These are phyloP conservation scores for Synchiropus splendidus DNA, from an alignment of 2,113 vertebrate genomes.

Conservation along the genomic window DNA sequence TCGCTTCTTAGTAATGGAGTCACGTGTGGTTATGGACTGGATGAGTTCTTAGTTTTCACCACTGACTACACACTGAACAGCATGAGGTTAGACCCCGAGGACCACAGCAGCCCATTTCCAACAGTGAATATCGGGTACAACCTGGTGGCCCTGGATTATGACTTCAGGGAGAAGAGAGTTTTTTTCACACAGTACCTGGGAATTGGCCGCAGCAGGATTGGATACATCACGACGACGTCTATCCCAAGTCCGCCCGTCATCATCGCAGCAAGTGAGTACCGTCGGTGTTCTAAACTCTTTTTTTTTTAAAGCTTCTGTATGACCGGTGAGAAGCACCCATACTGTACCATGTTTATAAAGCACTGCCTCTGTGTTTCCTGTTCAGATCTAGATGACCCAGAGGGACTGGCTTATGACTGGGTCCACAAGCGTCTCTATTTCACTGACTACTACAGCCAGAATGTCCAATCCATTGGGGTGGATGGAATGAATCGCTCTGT, in stretches of 20 bases:
- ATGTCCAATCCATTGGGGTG: conserved; percentile 76
- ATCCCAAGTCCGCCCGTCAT: conserved; percentile 56
- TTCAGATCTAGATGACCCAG: conserved; percentile 73
- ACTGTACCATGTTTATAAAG: no score
- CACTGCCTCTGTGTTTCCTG: conserved; percentile 5
- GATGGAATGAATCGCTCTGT: conserved; percentile 76
- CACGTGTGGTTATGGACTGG: conserved; percentile 73
- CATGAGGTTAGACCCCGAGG: conserved; percentile 72
- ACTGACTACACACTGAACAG: conserved; percentile 76
- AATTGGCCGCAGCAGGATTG: conserved; percentile 71
- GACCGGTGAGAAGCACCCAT: no score
- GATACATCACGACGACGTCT: conserved; percentile 69
- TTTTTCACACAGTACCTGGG: conserved; percentile 75
- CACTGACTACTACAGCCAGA: conserved; percentile 75
- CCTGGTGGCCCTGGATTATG: conserved; percentile 75
- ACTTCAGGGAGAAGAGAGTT: conserved; percentile 72
- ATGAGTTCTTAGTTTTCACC: conserved; percentile 79
- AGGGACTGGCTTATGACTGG: conserved; percentile 91
- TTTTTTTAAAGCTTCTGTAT: no score
- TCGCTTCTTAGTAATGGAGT: conserved; percentile 71
- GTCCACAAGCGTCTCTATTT: conserved; percentile 84
- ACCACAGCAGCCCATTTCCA: conserved; percentile 78
- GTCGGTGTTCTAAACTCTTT: no score
- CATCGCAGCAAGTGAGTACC: conserved; percentile 75
- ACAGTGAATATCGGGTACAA: conserved; percentile 61